Conservation (phyloP, 2,888 invertebrate genomes). For the Trichopoda pennipes region DNA sequence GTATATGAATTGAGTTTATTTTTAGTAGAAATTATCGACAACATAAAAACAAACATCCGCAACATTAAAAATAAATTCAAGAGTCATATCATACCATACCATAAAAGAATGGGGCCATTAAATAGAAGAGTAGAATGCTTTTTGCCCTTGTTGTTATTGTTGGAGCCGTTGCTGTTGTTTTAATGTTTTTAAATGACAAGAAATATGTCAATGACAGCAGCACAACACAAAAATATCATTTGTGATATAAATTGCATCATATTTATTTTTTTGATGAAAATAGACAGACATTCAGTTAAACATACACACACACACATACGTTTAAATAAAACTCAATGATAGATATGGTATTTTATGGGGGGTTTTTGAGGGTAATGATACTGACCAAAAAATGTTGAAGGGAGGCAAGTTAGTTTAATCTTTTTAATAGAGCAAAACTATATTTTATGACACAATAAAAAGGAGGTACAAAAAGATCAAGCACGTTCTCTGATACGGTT, state of each 20-base stretch:
- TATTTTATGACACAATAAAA: too few relatives aligned
- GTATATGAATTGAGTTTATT: slow-evolving; percentile 28
- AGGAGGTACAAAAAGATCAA: too few relatives aligned
- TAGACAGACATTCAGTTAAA: slow-evolving; percentile 22
- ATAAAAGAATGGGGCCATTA: slow-evolving; percentile 42
- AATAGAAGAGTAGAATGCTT: slow-evolving; percentile 1
- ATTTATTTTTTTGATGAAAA: slow-evolving; percentile 41
- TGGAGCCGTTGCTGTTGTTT: slow-evolving; percentile 53
- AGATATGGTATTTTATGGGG: not conserved
- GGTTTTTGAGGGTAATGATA: not conserved
- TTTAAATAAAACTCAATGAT: slow-evolving; percentile 7
- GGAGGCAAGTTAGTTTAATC: too few relatives aligned
- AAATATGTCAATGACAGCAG: slow-evolving; percentile 76
- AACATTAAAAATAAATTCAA: slow-evolving; percentile 44
- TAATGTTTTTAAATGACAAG: slow-evolving; percentile 77
- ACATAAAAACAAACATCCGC: slow-evolving; percentile 49
- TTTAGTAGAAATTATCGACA: slow-evolving; percentile 51
- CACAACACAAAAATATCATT: slow-evolving; percentile 65
- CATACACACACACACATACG: not conserved
- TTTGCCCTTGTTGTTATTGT: not conserved
- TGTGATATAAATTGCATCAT: slow-evolving; percentile 68
- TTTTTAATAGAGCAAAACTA: too few relatives aligned
- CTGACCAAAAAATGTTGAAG: not conserved
- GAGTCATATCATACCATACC: slow-evolving; percentile 34
- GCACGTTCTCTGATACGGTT: too few relatives aligned